Percentiles rank a stretch among this genome's conserved stretches.
Conservation (phyloP, 2,888 invertebrate species). For the Lacanobia oleracea region DNA sequence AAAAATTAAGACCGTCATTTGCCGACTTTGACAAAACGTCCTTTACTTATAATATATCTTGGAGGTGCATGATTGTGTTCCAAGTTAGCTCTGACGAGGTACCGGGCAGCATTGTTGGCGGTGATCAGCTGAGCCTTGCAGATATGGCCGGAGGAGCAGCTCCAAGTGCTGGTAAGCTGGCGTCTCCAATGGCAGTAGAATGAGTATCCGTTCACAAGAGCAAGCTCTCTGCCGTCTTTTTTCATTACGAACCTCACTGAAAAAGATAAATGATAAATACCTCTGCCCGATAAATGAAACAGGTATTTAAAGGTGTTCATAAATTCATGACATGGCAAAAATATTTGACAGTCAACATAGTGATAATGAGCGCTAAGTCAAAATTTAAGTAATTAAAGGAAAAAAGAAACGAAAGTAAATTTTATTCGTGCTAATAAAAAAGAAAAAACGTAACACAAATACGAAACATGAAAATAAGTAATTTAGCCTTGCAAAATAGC, state of each 20-base stretch:
- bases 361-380: background rate
- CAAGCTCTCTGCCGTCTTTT: conserved; percentile 65
- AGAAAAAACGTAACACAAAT: no score
- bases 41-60: conserved; percentile 22
- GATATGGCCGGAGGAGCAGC: conserved; percentile 66
- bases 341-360: background rate
- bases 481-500: background rate
- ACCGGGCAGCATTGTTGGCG: conserved; percentile 28
- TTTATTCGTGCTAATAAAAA: no score
- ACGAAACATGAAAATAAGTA: no score
- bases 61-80: conserved; percentile 82
- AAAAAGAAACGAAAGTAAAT: no score
- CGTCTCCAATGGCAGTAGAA: conserved; percentile 63
- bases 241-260: conserved; percentile 56
- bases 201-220: conserved; percentile 67
- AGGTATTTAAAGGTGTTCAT: background rate
- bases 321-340: background rate
- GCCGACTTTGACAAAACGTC: conserved; percentile 20
- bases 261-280: background rate
- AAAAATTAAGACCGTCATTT: background rate
- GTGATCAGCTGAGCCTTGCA: conserved; percentile 66
- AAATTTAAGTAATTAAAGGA: no score
- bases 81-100: conserved; percentile 70
- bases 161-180: conserved; percentile 60
- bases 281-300: background rate